Evolutionary conservation across 1,140 invertebrate genomes (phyloP).

Genomic region (Pogonomyrmex barbatus): DNA sequence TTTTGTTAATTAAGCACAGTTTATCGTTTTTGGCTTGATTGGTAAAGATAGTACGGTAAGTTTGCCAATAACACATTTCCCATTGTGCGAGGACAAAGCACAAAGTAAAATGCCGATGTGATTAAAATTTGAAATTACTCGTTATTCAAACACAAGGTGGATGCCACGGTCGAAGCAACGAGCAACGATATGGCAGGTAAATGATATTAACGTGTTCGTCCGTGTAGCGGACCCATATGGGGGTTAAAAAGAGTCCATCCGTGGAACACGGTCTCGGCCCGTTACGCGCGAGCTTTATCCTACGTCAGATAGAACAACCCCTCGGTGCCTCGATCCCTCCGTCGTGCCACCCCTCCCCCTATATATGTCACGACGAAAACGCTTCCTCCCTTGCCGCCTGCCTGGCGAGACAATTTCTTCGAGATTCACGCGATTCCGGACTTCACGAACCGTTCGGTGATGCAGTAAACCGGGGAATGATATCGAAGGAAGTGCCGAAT

Average conservation of each 20-base stretch:
- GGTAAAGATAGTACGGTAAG: neutral
- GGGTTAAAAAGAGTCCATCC: conserved; percentile 63
- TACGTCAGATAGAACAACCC: conserved; percentile 82
- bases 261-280: conserved; percentile 77
- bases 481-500: neutral
- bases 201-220: conserved; percentile 71
- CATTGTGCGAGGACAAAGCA: neutral
- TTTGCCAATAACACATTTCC: conserved; percentile 1
- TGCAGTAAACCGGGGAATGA: neutral
- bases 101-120: neutral
- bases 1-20: neutral
- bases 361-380: conserved; percentile 61
- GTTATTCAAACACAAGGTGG: conserved; percentile 6
- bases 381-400: neutral
- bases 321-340: conserved; percentile 61
- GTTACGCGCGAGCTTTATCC: conserved; percentile 82
- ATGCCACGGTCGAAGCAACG: conserved; percentile 22
- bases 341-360: conserved; percentile 35
- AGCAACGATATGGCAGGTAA: conserved; percentile 36
- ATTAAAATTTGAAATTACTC: conserved; percentile 54
- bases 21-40: neutral
- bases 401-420: conserved; percentile 62
- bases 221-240: conserved; percentile 58
- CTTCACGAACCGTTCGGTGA: conserved; percentile 9
- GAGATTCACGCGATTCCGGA: conserved; percentile 67